Percentiles rank a stretch among this genome's conserved stretches.
Evolutionary conservation across 2,797 vertebrate genomes (phyloP).

Genomic region (Myiothlypis coronata): DNA sequence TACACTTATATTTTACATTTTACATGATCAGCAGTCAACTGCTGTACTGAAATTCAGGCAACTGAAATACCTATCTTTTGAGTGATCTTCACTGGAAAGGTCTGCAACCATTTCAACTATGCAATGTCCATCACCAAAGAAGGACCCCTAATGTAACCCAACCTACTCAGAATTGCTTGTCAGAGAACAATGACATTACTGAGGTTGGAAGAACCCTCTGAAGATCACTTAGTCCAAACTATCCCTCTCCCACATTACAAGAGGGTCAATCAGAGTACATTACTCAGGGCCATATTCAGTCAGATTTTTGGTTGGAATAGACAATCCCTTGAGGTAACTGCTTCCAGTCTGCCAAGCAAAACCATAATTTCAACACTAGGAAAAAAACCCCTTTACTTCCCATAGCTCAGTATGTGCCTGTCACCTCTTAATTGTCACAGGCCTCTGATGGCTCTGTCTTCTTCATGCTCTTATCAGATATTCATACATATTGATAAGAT

Average conservation of each 20-base stretch:
- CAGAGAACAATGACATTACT: background rate
- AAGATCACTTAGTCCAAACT: background rate
- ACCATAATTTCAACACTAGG: background rate
- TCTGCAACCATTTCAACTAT: background rate
- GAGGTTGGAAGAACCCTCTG: background rate
- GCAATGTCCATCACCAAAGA: background rate
- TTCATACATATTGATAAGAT: background rate
- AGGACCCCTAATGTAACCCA: background rate
- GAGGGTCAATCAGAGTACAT: background rate
- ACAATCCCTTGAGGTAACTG: background rate
- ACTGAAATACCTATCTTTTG: background rate
- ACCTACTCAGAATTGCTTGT: background rate
- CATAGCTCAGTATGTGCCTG: background rate
- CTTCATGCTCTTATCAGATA: background rate
- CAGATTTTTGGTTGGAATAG: background rate
- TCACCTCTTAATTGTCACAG: background rate
- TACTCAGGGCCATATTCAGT: background rate
- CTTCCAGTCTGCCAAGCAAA: background rate
- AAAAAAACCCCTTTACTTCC: background rate
- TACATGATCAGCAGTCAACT: background rate
- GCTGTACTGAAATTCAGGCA: background rate
- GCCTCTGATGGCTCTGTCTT: background rate
- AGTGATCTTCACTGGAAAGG: background rate
- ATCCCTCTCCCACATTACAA: background rate
- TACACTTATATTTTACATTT: background rate